Evolutionary conservation across 2,888 invertebrate genomes (phyloP), one percentile per base, ranked within the genome.

Genomic region (Imbricaverruca yamaguchii): DNA sequence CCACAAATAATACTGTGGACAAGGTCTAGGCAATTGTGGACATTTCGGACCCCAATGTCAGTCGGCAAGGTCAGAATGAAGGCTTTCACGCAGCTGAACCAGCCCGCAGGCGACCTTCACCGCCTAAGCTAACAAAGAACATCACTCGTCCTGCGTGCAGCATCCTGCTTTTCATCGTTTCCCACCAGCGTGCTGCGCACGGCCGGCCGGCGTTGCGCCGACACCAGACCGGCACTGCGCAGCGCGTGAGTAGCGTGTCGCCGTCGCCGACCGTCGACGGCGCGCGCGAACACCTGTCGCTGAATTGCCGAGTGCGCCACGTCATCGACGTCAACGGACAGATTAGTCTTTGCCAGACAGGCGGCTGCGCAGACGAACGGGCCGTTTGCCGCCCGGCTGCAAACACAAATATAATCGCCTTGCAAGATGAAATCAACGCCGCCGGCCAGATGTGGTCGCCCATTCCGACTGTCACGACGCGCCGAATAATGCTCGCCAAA

Each of bases 391-490:
- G 69, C 69, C 39, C 69, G 7, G 69, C 25, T 69, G 69, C 69
- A 69, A 69, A 69, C 39, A 15, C 25, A 69, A 69, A 69, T 69
- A 69, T 25, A 69, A 69, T 69, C 69, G 69, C 69, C 69, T 69
- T 69, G 69, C 69, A 69, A 69, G 69, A 69, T 69, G 69, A 69
- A 69, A 69, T 69, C 69, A 25, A 69, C 69, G 69, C 69, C 69
- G 69, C 39, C 25, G 39, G 15, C 61, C 69, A 69, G 69, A 69
- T 69, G 69, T 69, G 69, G 69, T 39, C 6, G 25, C 69, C 39
- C 69, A 69, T 69, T 69, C 69, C 69, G 39, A 23, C 69, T 69
- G 69, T 69, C 69, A 69, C 69, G 15, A 13, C 15, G 39, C 39
- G 69, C 13, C 69, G 11, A 69, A 39, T 69, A 69, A 69, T 69